Base-by-base conservation (phyloP, 2,113 vertebrate genomes). In the Elanoides forficatus region DNA sequence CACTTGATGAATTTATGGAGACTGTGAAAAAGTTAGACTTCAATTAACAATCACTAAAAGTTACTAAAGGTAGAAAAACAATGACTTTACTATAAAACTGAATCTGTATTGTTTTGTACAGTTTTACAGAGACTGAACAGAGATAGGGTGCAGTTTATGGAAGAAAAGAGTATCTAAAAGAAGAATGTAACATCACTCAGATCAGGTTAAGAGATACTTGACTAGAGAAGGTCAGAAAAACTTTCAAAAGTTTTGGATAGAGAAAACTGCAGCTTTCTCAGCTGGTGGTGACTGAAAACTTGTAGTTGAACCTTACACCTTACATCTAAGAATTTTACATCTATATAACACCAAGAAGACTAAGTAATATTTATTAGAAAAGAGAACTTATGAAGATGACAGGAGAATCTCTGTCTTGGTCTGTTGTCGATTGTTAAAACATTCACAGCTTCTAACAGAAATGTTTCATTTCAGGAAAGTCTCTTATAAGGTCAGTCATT, bases 211-310 rank as follows among this genome's bases (percentile, higher is more conserved):
- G 91, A 94, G 75, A 55, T 48, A 11, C 67, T 72, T 91, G 83
- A 92, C 83, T 83, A 21, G 38, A 68, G 62, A 68, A 91, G 89
- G 95, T 97, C 95, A 93, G 89, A 25, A 94, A 88, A 95, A 83
- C 86, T 96, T 97, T 65, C 12, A 38, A 59, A 94, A 90, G 62
- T 88, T 96, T 83, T 65, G 23, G 71, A n/a, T 5, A 56, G 71
- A 92, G 66, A 32, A 94, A 88, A 80, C 58, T 65, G 89, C 62
- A 65, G 83, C 80, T 91, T 91, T 94, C 93, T 80, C 96, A 83
- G 93, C 75, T 86, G 89, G 86, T 63, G 89, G 67, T 52, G 67
- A 34, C 60, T 90, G 86, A 88, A 88, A 88, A 65, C 75, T 88
- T 8, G 1, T 3, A 72, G 93, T 38, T 95, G 79, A 90, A 86